Base-by-base conservation (phyloP, 2,797 vertebrate genomes). In the Chaenodraco wilsoni region DNA sequence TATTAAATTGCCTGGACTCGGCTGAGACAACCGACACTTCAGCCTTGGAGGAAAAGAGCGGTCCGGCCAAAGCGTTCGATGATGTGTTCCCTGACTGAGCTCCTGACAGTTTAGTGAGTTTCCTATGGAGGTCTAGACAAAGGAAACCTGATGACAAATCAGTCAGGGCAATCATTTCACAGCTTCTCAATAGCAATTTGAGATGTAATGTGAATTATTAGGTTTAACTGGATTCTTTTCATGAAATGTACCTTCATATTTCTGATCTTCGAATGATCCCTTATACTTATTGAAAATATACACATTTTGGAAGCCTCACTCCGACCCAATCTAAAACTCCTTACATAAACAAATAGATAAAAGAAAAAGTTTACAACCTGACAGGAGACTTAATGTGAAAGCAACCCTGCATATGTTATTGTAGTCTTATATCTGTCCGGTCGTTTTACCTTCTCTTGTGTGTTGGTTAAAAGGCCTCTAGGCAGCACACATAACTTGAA, bases 91-190 rank as follows among this genome's bases (percentile, higher is more conserved):
- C 62, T 17, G 67, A 84, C 86, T 70, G 69, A 73, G 81, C 73
- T 84, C 57, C 87, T 89, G 87, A 88, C 80, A 74, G 79, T 60
- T 85, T 65, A 60, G 56, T 62, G 69, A 76, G 65, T 84, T 89
- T 89, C 74, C 65, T 75, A 61, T 56, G 50, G 69, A 82, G 67
- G 70, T 76, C 57, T 19, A 71, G 72, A 82, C 69, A 61, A 72
- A 75, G 55, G 61, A 73, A 84, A 70, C 70, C 55, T 73, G 68
- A 82, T 54, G 79, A 87, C 52, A 40, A 72, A 64, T 56, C 65
- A 57, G 76, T 59, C 68, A 49, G 21, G n/a, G 52, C 8, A 55
- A 52, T 54, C 58, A 55, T 74, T 13, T 68, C 11, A 51, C n/a
- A 0, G 69, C 50, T 64, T 60, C 15, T 44, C 14, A 17, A 54